Conservation (phyloP, 1,140 invertebrate genomes). For the Pseudomyrmex cubaensis region DNA sequence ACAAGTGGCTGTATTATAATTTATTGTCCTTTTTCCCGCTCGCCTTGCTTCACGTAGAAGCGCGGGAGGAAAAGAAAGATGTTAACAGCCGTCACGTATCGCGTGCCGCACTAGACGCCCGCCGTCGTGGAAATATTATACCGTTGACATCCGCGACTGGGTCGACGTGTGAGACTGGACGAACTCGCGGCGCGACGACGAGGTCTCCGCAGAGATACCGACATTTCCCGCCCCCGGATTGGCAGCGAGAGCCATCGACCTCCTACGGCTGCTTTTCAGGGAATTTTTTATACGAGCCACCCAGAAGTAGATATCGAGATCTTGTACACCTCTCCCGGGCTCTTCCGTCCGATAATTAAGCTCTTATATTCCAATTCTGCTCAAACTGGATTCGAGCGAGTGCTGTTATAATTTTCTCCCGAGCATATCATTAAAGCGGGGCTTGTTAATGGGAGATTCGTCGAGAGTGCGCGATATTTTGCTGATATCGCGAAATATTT, state of each 20-base stretch:
- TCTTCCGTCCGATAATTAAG: conserved; percentile 39
- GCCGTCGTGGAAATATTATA: conserved; percentile 49
- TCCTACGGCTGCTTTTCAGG: conserved; percentile 24
- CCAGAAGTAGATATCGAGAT: conserved; percentile 36
- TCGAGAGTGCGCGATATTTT: not conserved
- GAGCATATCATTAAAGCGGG: not conserved
- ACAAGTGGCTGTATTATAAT: conserved; percentile 54
- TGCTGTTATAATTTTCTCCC: conserved; percentile 2
- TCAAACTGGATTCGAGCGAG: conserved; percentile 15
- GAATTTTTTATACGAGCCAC: conserved; percentile 50
- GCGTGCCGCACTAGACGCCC: conserved; percentile 53
- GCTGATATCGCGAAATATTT: not conserved
- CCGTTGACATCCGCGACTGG: conserved; percentile 29
- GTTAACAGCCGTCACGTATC: conserved; percentile 62
- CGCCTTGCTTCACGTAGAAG: conserved; percentile 65
- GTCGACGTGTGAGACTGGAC: conserved; percentile 46
- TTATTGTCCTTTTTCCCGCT: conserved; percentile 64
- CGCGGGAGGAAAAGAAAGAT: conserved; percentile 50
- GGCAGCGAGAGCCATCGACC: conserved; percentile 25
- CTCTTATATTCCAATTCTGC: conserved; percentile 32
- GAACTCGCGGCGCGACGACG: not conserved
- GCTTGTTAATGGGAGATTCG: not conserved
- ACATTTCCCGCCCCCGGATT: conserved; percentile 50
- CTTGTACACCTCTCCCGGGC: not conserved
- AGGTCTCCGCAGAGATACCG: conserved; percentile 22